Evolutionary conservation across 1,140 invertebrate genomes (phyloP).

Genomic region (Drosophila suzukii): DNA sequence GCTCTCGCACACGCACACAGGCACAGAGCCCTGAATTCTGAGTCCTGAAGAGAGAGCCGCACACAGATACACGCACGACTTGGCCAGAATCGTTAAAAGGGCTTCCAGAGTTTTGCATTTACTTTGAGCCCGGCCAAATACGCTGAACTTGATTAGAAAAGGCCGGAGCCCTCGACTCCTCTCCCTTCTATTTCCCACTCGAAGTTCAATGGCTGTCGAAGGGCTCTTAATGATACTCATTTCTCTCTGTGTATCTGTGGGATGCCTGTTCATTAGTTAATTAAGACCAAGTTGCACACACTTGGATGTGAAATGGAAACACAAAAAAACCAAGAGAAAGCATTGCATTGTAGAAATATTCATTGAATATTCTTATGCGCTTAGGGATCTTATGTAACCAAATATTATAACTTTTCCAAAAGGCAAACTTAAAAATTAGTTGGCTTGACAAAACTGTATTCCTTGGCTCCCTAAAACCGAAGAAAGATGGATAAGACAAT

Average conservation of each 20-base stretch:
- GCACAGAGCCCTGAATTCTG: not conserved
- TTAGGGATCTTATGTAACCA: not conserved
- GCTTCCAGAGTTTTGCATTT: conserved; percentile 52
- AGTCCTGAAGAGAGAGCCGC: not conserved
- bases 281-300: conserved; percentile 22
- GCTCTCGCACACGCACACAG: not conserved
- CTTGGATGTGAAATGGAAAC: conserved; percentile 21
- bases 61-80: conserved; percentile 43
- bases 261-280: conserved; percentile 43
- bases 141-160: conserved; percentile 53
- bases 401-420: not conserved
- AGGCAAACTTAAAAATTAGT: not conserved
- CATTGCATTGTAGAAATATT: not conserved
- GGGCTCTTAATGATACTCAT: conserved; percentile 6
- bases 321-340: conserved; percentile 22
- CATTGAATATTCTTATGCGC: not conserved
- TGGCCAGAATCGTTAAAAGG: conserved; percentile 37
- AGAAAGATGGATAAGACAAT: not conserved
- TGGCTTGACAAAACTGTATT: not conserved
- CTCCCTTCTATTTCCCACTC: conserved; percentile 15
- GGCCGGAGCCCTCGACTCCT: not conserved
- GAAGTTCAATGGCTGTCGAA: conserved; percentile 41
- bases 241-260: conserved; percentile 4
- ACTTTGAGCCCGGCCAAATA: conserved; percentile 36
- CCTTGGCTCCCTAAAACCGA: not conserved